Conservation (phyloP, 2,797 vertebrate species). For the Gadopsis bispinosus region DNA sequence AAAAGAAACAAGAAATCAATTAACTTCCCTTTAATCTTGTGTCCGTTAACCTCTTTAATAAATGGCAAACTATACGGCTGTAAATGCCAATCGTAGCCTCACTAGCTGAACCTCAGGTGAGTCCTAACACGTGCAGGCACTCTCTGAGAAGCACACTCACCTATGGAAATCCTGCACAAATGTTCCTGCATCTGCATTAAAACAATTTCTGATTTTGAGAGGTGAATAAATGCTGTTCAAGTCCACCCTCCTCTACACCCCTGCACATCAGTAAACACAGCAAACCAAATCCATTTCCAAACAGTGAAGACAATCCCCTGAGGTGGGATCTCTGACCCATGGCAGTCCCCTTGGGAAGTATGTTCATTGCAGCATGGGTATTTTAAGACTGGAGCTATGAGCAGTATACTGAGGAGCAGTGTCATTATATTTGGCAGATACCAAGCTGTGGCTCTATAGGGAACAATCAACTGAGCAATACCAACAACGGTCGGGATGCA, state of each 20-base stretch:
- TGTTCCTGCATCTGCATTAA: slow-evolving; percentile 1
- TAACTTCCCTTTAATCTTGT: neutral
- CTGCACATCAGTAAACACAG: slow-evolving; percentile 36
- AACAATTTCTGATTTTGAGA: neutral
- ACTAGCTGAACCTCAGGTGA: neutral
- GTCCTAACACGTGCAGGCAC: neutral
- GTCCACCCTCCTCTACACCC: neutral
- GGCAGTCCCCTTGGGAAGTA: slow-evolving; percentile 57
- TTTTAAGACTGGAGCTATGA: slow-evolving; percentile 77
- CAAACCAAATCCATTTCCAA: slow-evolving; percentile 56
- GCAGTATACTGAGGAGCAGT: slow-evolving; percentile 51
- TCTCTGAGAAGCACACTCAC: neutral
- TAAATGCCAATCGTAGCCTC: neutral
- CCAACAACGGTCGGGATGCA: too few species aligned
- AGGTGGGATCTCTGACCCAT: slow-evolving; percentile 58
- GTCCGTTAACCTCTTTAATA: neutral
- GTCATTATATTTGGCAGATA: slow-evolving; percentile 59
- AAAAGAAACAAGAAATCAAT: neutral
- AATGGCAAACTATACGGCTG: neutral
- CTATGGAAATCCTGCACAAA: neutral
- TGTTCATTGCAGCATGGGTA: slow-evolving; percentile 65
- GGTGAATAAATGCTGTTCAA: neutral
- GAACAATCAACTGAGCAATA: slow-evolving; percentile 27
- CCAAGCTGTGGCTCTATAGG: slow-evolving; percentile 39
- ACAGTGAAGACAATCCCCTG: slow-evolving; percentile 58